Percentiles rank a stretch among this genome's conserved stretches.
Conservation (phyloP, 2,797 vertebrate species). For the Tokudaia muenninki region DNA sequence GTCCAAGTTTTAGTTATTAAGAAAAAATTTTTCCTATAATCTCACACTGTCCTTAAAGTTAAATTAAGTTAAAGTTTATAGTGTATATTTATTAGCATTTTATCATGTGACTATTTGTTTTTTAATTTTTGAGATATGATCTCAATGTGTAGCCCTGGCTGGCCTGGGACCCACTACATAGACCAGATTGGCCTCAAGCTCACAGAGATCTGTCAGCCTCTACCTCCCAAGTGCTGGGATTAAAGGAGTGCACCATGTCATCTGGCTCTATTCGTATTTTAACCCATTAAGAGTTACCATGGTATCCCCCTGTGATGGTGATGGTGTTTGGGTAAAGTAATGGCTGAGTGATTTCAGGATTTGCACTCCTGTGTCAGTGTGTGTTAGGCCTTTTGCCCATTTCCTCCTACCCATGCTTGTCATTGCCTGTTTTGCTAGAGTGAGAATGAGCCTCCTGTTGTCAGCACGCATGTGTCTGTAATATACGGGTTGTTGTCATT, state of each 20-base stretch:
- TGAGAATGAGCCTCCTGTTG: conserved; percentile 12
- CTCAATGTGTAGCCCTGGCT: neutral
- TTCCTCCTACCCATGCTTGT: conserved; percentile 19
- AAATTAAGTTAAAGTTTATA: neutral
- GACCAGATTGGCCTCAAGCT: neutral
- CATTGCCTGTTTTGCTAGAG: conserved; percentile 20
- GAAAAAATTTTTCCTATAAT: neutral
- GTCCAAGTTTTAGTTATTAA: conserved; percentile 49
- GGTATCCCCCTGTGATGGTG: neutral
- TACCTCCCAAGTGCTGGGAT: neutral
- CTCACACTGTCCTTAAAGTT: neutral
- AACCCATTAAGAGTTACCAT: neutral
- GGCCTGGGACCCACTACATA: neutral
- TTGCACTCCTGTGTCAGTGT: neutral
- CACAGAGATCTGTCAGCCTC: neutral
- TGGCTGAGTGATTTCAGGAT: conserved; percentile 47
- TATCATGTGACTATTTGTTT: neutral
- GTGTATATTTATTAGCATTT: neutral
- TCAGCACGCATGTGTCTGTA: neutral
- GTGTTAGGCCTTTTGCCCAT: neutral
- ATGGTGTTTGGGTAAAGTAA: conserved; percentile 36
- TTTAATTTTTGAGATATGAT: neutral
- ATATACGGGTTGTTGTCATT: conserved; percentile 37
- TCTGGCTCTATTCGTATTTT: neutral
- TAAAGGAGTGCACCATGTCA: neutral